Conservation (phyloP, 1,140 invertebrate genomes). For the Halesus radiatus region DNA sequence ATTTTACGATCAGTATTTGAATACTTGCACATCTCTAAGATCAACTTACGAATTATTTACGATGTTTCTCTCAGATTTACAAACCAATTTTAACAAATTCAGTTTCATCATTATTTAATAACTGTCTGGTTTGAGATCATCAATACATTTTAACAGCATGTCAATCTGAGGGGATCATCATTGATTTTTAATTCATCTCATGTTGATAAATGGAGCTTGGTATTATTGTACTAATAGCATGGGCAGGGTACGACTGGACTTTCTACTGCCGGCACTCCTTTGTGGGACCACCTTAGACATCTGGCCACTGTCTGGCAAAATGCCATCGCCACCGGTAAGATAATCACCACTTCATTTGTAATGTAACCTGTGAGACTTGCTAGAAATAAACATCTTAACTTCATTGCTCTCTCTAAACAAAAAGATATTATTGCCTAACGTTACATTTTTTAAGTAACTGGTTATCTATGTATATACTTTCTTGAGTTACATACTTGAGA, state of each 20-base stretch:
- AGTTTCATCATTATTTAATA: background rate
- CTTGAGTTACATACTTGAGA: too few species aligned
- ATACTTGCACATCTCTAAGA: background rate
- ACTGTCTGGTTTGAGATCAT: slow-evolving; percentile 7
- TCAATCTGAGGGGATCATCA: slow-evolving; percentile 50
- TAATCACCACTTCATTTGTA: background rate
- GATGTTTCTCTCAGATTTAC: slow-evolving; percentile 47
- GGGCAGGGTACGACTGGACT: slow-evolving; percentile 60
- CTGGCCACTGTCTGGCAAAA: slow-evolving; percentile 62
- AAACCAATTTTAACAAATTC: background rate
- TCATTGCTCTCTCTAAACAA: too few species aligned
- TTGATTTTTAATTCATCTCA: slow-evolving; percentile 39
- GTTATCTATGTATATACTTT: too few species aligned
- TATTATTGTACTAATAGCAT: slow-evolving; percentile 68
- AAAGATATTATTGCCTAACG: too few species aligned
- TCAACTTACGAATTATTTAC: background rate
- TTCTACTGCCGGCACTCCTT: slow-evolving; percentile 58
- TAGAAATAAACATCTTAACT: too few species aligned
- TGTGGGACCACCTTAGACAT: slow-evolving; percentile 63
- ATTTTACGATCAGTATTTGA: background rate
- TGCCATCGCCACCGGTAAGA: slow-evolving; percentile 49
- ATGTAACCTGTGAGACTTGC: too few species aligned
- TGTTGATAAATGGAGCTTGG: slow-evolving; percentile 57
- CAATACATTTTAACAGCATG: slow-evolving; percentile 45
- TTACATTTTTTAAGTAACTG: too few species aligned